Percentiles rank a stretch among this genome's conserved stretches.
These are phyloP conservation scores for Morinoia aosen DNA, from an alignment of 2,888 invertebrate species.

Conservation along the genomic window DNA sequence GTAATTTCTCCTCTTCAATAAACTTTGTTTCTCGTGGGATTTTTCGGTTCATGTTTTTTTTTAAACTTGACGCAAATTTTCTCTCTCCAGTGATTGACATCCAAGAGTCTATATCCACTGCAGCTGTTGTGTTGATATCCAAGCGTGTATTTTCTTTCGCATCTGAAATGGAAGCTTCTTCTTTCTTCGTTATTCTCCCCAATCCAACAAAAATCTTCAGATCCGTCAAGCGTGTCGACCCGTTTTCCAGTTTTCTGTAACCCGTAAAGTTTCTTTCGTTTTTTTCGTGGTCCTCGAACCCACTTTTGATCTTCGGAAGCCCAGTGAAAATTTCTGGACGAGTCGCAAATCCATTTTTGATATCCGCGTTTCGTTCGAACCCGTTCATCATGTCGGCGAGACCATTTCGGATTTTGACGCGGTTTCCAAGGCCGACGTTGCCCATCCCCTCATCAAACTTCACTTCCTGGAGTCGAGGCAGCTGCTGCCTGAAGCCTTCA, in stretches of 20 bases:
- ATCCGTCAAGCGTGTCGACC: not conserved
- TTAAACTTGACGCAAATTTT: too few relatives aligned
- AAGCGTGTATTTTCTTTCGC: too few relatives aligned
- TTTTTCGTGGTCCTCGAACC: not conserved
- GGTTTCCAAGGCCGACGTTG: not conserved
- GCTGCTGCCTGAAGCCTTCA: constrained; percentile 75
- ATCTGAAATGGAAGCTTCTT: too few relatives aligned
- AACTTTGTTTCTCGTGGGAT: not conserved
- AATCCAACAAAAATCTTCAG: too few relatives aligned
- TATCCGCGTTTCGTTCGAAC: not conserved
- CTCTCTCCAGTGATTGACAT: too few relatives aligned
- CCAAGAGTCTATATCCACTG: too few relatives aligned
- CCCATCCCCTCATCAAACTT: not conserved
- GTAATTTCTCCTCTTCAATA: not conserved
- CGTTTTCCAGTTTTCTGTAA: not conserved
- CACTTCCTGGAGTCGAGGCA: not conserved
- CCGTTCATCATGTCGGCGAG: not conserved
- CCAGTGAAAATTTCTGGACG: not conserved
- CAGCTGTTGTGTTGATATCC: too few relatives aligned
- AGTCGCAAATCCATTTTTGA: not conserved
- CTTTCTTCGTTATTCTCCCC: too few relatives aligned
- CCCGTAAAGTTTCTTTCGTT: not conserved
- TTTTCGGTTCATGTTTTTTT: too few relatives aligned
- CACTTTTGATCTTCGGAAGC: not conserved
- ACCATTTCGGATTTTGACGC: not conserved